Evolutionary conservation across 1,140 invertebrate genomes (phyloP), one percentile per base, ranked within the genome.

Genomic region (Cataglyphis hispanica): DNA sequence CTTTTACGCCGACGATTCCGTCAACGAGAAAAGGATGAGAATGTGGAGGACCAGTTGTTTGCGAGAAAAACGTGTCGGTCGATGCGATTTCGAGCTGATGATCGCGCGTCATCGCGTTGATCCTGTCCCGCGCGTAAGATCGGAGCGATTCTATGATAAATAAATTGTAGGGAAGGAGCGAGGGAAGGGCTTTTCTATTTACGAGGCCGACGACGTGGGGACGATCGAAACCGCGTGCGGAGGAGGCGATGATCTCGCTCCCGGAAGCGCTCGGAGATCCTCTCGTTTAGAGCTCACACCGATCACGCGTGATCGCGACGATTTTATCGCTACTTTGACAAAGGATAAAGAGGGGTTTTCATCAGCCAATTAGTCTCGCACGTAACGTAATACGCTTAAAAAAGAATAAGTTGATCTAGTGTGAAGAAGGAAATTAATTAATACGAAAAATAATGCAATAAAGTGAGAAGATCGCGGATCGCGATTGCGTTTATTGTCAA

Each of bases 161-260:
- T 67, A 80, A 37, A 19, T 60, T 50, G 11, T 10, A 6, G 3
- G 16, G 31, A 27, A 27, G 40, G 8, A 7, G 40, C 37, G 40
- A 16, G 25, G 37, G 34, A n/a, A 19, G 16, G 50, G 25, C 34
- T 80, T 60, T 60, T 83, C 53, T 74, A 56, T 72, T 74, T 19
- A 16, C 4, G 67, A 60, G 67, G 8, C 78, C 34, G 67, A 46
- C 66, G 67, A 60, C 53, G 64, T 40, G 64, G 76, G 19, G 64
- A 81, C 46, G 34, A 81, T 81, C 64, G 77, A 69, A 81, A 50
- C 64, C 50, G 61, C 61, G 16, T 81, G 46, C 31, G 11, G 19
- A 43, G 67, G 19, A 72, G 66, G 13, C 53, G 78, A 74, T 83
- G 78, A 60, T 83, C 78, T 46, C 50, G 78, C 37, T 60, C 25